phyloP scores from a whole-genome alignment of 2,888 invertebrate genomes.

The Pasiphila rectangulata region DNA sequence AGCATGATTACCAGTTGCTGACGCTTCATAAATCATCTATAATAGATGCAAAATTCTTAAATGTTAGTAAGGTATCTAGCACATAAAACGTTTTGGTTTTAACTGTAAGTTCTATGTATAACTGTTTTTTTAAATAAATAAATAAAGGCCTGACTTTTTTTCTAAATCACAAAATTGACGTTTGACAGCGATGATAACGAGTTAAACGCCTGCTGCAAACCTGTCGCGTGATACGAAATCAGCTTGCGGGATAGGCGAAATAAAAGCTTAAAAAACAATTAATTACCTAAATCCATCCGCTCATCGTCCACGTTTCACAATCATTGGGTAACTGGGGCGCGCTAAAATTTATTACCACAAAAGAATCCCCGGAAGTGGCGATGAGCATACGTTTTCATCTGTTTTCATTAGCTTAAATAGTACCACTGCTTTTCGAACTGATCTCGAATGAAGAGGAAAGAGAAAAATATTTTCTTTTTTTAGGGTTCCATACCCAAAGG shows the following conservation, averaged over 20 bases:
- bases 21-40: no score
- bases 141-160: background rate
- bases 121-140: no score
- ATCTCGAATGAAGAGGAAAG: background rate
- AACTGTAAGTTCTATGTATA: no score
- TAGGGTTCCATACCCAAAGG: no score
- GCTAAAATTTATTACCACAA: slow-evolving; percentile 44
- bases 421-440: slow-evolving; percentile 21
- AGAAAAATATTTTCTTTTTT: no score
- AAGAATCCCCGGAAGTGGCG: slow-evolving; percentile 44
- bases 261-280: background rate
- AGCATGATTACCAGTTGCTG: no score
- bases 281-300: slow-evolving; percentile 5
- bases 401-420: slow-evolving; percentile 48
- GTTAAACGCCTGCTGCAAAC: no score
- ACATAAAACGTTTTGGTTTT: no score
- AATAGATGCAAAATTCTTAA: no score
- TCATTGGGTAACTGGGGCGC: slow-evolving; percentile 36
- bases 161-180: no score
- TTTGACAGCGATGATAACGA: no score
- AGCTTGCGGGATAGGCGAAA: background rate
- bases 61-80: no score
- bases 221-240: background rate
- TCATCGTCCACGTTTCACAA: slow-evolving; percentile 13
- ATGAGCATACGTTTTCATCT: slow-evolving; percentile 48